A percentile compares a stretch with the other conserved stretches of the same genome.
Evolutionary conservation across 2,113 vertebrate genomes (phyloP).

Genomic region (Heterotis niloticus): DNA sequence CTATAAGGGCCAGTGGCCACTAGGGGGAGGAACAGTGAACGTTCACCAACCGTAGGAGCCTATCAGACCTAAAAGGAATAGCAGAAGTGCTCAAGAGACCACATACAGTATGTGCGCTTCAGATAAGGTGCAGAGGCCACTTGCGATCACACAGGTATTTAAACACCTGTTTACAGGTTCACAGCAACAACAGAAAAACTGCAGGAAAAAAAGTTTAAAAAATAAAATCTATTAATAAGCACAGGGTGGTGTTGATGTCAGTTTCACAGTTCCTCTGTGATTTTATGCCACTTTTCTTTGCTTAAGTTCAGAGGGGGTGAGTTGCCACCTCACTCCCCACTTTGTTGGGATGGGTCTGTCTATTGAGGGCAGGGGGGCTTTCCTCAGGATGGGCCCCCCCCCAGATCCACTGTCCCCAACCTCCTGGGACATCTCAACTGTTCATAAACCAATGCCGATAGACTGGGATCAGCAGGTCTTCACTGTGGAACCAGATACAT

Average conservation of each 20-base stretch:
- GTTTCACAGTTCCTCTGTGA: conserved; percentile 53
- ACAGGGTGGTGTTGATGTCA: conserved; percentile 71
- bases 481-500: conserved; percentile 79
- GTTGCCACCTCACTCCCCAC: neutral
- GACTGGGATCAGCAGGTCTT: conserved; percentile 70
- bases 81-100: neutral
- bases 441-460: neutral
- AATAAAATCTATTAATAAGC: conserved; percentile 39
- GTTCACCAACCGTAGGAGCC: neutral
- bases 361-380: neutral
- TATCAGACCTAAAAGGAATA: neutral
- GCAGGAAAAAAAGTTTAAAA: conserved; percentile 21
- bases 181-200: conserved; percentile 50
- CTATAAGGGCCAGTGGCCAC: no score
- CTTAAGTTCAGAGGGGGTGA: neutral
- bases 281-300: neutral
- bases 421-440: neutral
- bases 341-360: neutral
- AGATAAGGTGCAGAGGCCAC: conserved; percentile 80
- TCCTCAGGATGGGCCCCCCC: neutral
- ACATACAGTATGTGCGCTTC: conserved; percentile 60
- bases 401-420: neutral
- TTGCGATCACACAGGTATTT: conserved; percentile 66
- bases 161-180: conserved; percentile 77
- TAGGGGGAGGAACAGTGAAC: neutral